Evolutionary conservation across 2,888 invertebrate species (phyloP).

Genomic region (Alitta virens): DNA sequence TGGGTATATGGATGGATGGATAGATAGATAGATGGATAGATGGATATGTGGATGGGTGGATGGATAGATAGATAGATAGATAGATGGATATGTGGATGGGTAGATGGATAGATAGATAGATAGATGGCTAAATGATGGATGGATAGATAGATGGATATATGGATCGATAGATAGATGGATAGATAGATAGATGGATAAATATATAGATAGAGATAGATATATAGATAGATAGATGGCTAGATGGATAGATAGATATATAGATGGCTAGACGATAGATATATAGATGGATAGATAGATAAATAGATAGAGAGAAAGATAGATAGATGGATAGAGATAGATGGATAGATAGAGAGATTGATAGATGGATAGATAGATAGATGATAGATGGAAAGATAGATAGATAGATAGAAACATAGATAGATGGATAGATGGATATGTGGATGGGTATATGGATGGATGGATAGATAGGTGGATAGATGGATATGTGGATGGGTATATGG

Average conservation of each 20-base stretch:
- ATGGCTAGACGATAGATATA: too few species aligned
- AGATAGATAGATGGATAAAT: not conserved
- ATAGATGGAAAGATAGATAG: not conserved
- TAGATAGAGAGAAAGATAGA: not conserved
- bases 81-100: not conserved
- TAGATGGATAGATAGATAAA: not conserved
- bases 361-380: not conserved
- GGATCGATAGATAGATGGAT: not conserved
- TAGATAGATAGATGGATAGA: not conserved
- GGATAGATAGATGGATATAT: not conserved
- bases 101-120: not conserved
- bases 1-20: not conserved
- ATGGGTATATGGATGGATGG: constrained; percentile 1
- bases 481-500: too few species aligned
- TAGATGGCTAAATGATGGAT: too few species aligned
- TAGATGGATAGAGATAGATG: not conserved
- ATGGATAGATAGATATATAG: not conserved
- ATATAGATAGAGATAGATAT: not conserved
- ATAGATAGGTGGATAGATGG: constrained; percentile 2
- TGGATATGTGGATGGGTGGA: too few species aligned
- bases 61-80: not conserved
- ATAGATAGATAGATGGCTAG: not conserved
- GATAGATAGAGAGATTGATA: too few species aligned
- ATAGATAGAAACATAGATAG: constrained; percentile 2
- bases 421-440: too few species aligned